A percentile compares a stretch with the other conserved stretches of the same genome.
Conservation (phyloP, 1,140 invertebrate genomes). For the Drosophila ambigua region DNA sequence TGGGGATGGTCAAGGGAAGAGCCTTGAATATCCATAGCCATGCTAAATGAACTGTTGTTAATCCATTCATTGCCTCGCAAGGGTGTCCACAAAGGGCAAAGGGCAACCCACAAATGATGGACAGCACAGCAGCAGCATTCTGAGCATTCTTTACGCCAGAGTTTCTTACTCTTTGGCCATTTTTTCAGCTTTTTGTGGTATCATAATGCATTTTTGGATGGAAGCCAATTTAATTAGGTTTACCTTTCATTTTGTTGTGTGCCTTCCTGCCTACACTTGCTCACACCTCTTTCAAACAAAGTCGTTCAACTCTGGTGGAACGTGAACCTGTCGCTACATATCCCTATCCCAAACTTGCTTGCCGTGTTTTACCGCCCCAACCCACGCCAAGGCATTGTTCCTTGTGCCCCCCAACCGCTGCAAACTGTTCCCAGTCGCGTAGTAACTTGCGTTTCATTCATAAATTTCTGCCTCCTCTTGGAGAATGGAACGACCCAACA, state of each 20-base stretch:
- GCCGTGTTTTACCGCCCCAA: not conserved
- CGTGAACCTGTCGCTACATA: conserved; percentile 19
- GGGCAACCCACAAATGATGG: too few relatives aligned
- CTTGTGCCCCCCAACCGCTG: not conserved
- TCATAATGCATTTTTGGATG: conserved; percentile 1
- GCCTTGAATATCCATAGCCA: too few relatives aligned
- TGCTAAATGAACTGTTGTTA: too few relatives aligned
- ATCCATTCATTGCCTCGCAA: too few relatives aligned
- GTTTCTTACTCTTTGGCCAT: not conserved
- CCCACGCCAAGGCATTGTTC: not conserved
- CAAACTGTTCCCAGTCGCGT: conserved; percentile 41
- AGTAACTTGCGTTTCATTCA: conserved; percentile 63
- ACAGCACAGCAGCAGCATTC: too few relatives aligned
- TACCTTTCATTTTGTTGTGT: conserved; percentile 17
- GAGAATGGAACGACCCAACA: conserved; percentile 1
- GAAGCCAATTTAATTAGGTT: conserved; percentile 19
- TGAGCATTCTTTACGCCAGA: too few relatives aligned
- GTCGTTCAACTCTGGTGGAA: conserved; percentile 30
- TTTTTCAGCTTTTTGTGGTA: not conserved
- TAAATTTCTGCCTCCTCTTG: conserved; percentile 37
- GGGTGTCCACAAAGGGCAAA: too few relatives aligned
- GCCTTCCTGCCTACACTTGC: not conserved
- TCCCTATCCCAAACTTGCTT: too few relatives aligned
- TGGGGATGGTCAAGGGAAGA: too few relatives aligned
- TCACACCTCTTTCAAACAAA: conserved; percentile 9